These are phyloP conservation scores for Protula sp. DNA, from an alignment of 2,888 invertebrate genomes.

Conservation along the genomic window DNA sequence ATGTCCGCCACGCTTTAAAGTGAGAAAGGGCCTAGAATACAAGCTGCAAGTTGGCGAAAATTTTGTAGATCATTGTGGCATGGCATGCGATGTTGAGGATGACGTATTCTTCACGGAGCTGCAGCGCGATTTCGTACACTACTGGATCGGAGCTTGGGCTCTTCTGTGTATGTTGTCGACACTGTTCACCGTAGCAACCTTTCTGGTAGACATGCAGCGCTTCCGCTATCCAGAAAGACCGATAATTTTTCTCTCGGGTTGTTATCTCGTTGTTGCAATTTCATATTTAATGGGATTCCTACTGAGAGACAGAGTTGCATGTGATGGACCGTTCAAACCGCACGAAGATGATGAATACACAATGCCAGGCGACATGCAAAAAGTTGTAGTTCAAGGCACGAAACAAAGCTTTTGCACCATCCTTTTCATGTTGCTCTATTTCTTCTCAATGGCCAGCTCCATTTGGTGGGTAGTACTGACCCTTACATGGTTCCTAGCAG, in stretches of 20 bases:
- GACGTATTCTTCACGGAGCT: constrained; percentile 83
- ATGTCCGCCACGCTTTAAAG: constrained; percentile 10
- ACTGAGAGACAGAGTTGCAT: constrained; percentile 54
- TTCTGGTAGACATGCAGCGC: constrained; percentile 86
- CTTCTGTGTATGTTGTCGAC: constrained; percentile 84
- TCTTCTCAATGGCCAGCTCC: constrained; percentile 93
- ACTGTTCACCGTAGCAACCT: constrained; percentile 73
- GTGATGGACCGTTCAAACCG: constrained; percentile 37
- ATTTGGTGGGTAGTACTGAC: constrained; percentile 96
- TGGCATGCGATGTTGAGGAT: constrained; percentile 69
- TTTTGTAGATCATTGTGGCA: constrained; percentile 49
- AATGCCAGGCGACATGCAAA: constrained; percentile 4
- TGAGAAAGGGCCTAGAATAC: constrained; percentile 15
- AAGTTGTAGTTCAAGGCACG: constrained; percentile 63
- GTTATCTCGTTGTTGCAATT: constrained; percentile 89
- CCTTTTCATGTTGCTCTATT: constrained; percentile 84
- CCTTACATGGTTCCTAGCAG: constrained; percentile 92
- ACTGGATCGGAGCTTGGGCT: constrained; percentile 94
- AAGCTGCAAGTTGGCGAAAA: constrained; percentile 20
- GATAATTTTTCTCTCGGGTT: constrained; percentile 92
- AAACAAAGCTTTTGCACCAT: constrained; percentile 70
- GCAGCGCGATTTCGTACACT: constrained; percentile 74
- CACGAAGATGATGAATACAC: background rate
- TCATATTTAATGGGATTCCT: constrained; percentile 70
- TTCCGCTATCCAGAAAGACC: constrained; percentile 97